A percentile compares a stretch with the other conserved stretches of the same genome.
These are phyloP conservation scores for Megalopta genalis DNA, from an alignment of 1,140 invertebrate species.

Conservation along the genomic window DNA sequence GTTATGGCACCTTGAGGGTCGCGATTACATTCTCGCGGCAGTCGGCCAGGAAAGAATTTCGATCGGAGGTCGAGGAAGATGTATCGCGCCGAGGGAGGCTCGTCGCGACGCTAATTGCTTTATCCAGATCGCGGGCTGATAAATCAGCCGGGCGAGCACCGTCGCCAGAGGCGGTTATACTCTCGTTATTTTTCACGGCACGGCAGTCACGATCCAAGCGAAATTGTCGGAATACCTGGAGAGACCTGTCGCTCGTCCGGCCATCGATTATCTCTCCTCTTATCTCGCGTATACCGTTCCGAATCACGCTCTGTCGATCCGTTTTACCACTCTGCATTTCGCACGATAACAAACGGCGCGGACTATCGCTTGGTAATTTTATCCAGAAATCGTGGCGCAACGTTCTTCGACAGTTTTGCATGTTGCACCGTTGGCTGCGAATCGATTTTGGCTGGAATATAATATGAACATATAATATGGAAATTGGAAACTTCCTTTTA, in stretches of 20 bases:
- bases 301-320: not conserved
- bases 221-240: not conserved
- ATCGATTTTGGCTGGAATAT: too few relatives aligned
- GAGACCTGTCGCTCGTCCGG: not conserved
- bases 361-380: too few relatives aligned
- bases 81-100: not conserved
- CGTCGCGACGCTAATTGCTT: constrained; percentile 11
- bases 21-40: not conserved
- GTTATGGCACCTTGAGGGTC: not conserved
- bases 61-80: not conserved
- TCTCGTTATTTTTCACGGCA: not conserved
- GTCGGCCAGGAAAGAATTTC: not conserved
- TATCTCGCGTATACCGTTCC: not conserved
- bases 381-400: too few relatives aligned
- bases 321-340: too few relatives aligned
- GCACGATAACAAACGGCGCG: too few relatives aligned
- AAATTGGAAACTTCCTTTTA: too few relatives aligned
- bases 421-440: too few relatives aligned
- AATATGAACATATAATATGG: too few relatives aligned
- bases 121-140: constrained; percentile 18
- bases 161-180: not conserved
- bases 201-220: not conserved
- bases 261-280: not conserved
- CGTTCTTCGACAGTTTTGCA: too few relatives aligned
- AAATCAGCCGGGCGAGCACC: not conserved